A percentile compares a stretch with the other conserved stretches of the same genome.
phyloP scores from a whole-genome alignment of 2,113 vertebrate genomes.

The Shinisaurus crocodilurus region DNA sequence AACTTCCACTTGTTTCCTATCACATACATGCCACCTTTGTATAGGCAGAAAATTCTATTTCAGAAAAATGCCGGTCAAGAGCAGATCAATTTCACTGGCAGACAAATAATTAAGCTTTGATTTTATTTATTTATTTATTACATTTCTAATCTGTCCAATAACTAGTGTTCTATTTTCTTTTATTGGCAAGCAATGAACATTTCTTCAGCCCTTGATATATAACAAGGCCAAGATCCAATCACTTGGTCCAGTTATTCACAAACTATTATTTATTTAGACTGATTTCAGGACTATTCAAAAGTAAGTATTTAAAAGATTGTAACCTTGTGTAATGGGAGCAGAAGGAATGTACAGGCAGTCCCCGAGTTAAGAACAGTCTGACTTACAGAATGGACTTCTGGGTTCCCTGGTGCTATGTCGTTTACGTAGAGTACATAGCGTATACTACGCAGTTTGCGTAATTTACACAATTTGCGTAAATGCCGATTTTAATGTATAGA shows the following conservation, averaged over 20 bases:
- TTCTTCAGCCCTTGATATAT: background rate
- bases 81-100: background rate
- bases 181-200: background rate
- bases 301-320: background rate
- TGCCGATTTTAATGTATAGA: no score
- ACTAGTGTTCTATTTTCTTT: no score
- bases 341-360: no score
- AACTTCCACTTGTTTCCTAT: background rate
- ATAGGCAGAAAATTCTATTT: background rate
- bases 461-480: no score
- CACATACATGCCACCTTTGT: no score
- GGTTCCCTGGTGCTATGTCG: no score
- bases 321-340: constrained; percentile 38
- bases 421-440: no score
- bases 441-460: no score
- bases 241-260: background rate
- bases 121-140: no score
- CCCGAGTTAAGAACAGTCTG: no score
- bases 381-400: no score
- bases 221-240: background rate
- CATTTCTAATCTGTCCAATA: no score
- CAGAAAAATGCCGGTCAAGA: background rate
- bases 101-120: background rate
- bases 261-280: background rate
- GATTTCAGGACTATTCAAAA: background rate